These are phyloP conservation scores for Oreochromis mossambicus DNA, from an alignment of 2,797 vertebrate genomes.

Conservation along the genomic window DNA sequence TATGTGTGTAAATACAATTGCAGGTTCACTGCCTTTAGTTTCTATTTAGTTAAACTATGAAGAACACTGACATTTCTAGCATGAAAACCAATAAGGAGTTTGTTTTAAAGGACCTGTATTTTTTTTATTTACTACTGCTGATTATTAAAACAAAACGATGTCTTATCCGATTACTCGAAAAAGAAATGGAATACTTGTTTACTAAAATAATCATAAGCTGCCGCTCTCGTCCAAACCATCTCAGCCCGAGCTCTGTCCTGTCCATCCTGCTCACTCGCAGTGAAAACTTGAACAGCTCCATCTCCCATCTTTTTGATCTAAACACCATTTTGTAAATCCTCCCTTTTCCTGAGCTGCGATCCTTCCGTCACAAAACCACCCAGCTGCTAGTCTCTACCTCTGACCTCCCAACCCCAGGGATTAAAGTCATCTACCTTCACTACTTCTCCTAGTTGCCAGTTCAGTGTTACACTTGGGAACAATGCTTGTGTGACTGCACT, in stretches of 20 bases:
- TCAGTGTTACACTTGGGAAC: neutral
- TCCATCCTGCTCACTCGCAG: neutral
- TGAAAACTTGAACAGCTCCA: neutral
- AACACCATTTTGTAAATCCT: neutral
- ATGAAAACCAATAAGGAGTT: neutral
- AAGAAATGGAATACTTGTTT: rapidly evolving
- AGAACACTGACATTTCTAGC: neutral
- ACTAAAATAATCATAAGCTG: neutral
- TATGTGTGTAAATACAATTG: no score
- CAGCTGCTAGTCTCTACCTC: neutral
- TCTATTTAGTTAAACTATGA: neutral
- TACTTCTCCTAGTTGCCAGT: neutral
- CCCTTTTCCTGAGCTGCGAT: neutral
- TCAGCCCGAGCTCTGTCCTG: neutral
- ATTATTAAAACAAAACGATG: neutral
- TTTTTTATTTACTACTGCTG: neutral
- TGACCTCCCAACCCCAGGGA: neutral
- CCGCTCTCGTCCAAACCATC: rapidly evolving
- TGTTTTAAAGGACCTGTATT: neutral
- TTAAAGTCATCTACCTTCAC: neutral
- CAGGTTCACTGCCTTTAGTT: neutral
- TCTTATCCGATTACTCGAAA: neutral
- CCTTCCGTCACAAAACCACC: neutral
- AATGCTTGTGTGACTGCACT: neutral
- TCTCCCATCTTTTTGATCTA: neutral